Evolutionary conservation across 2,797 vertebrate species (phyloP).

Genomic region (Enteromius fasciolatus): DNA sequence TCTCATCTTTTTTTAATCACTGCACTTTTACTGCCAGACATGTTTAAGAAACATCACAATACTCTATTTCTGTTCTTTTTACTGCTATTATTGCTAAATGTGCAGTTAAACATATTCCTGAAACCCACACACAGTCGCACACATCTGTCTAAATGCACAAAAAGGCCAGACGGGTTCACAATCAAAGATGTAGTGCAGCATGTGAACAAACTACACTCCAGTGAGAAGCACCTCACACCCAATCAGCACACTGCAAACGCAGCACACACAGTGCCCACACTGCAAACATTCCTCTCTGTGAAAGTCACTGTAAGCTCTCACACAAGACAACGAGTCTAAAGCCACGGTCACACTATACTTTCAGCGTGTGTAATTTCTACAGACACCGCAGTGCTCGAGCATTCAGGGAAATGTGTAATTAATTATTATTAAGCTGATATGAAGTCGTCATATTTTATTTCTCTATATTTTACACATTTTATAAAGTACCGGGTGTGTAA

Average conservation of each 20-base stretch:
- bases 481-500: neutral
- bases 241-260: slow-evolving; percentile 2
- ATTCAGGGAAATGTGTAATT: neutral
- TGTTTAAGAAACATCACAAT: slow-evolving; percentile 8
- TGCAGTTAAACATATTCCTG: slow-evolving; percentile 7
- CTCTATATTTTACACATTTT: neutral
- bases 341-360: neutral
- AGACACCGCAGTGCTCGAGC: neutral
- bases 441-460: neutral
- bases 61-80: slow-evolving; percentile 16
- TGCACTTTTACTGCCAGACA: neutral
- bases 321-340: neutral
- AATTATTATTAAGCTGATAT: neutral
- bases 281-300: slow-evolving; percentile 13
- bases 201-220: slow-evolving; percentile 10
- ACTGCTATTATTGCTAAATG: neutral
- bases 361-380: neutral
- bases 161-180: slow-evolving; percentile 41
- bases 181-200: slow-evolving; percentile 15
- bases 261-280: neutral
- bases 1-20: neutral
- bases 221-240: slow-evolving; percentile 21
- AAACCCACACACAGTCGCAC: neutral
- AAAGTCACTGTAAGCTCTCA: slow-evolving; percentile 1
- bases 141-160: slow-evolving; percentile 21